phyloP scores from a whole-genome alignment of 2,888 invertebrate genomes.

The Drosophila maculinotata region DNA sequence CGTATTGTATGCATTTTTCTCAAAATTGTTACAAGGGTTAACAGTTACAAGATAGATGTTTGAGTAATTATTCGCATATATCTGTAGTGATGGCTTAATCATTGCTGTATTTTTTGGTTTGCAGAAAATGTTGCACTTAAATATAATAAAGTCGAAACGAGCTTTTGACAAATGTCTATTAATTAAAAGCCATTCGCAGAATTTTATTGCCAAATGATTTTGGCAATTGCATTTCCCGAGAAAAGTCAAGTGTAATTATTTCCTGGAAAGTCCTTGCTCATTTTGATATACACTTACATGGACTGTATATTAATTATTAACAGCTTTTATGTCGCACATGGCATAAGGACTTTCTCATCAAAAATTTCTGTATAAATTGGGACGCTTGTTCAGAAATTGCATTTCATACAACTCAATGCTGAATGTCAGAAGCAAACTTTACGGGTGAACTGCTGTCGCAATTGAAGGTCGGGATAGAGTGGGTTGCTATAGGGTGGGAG shows the following conservation, averaged over 20 bases:
- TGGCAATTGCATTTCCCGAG: not conserved
- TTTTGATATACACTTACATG: too few relatives aligned
- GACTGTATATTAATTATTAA: not conserved
- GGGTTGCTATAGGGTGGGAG: not conserved
- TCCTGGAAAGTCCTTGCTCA: not conserved
- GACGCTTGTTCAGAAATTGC: slow-evolving; percentile 21
- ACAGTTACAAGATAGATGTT: too few relatives aligned
- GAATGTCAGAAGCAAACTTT: slow-evolving; percentile 19
- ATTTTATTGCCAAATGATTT: not conserved
- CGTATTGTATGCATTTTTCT: too few relatives aligned
- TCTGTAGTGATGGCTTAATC: too few relatives aligned
- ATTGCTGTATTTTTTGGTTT: too few relatives aligned
- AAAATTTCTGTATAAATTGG: not conserved
- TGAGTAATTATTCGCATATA: too few relatives aligned
- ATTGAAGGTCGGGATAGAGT: not conserved
- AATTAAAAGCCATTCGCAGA: not conserved
- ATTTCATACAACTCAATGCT: slow-evolving; percentile 6
- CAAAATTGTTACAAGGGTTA: too few relatives aligned
- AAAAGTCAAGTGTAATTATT: not conserved
- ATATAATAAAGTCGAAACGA: too few relatives aligned
- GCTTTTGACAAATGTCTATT: not conserved
- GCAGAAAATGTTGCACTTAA: too few relatives aligned
- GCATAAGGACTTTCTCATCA: not conserved
- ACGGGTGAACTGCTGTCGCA: not conserved
- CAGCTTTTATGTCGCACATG: not conserved